These are phyloP conservation scores for Diprion similis DNA, from an alignment of 1,140 invertebrate genomes.

Conservation along the genomic window DNA sequence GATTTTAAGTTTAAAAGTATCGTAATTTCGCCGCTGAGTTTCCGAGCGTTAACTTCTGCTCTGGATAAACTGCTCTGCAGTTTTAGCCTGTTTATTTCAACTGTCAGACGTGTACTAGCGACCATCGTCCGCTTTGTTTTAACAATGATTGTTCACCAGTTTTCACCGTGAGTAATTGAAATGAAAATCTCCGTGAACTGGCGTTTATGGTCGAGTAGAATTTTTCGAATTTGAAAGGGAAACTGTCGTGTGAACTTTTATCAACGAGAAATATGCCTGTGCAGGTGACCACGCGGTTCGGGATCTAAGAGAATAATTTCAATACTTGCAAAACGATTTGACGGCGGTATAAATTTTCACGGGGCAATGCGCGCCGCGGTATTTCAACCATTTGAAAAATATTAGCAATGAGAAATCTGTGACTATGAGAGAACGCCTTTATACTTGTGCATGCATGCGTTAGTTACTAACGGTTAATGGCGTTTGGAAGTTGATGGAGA, in stretches of 20 bases:
- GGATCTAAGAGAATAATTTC: background rate
- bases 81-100: conserved; percentile 9
- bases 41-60: conserved; percentile 13
- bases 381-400: too few species aligned
- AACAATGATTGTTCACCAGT: conserved; percentile 50
- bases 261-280: background rate
- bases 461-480: too few species aligned
- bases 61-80: conserved; percentile 2
- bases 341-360: too few species aligned
- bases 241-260: background rate
- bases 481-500: too few species aligned
- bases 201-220: background rate
- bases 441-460: too few species aligned
- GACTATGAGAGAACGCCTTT: too few species aligned
- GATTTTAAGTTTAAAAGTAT: background rate
- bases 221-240: conserved; percentile 9
- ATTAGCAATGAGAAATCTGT: too few species aligned
- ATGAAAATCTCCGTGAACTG: background rate
- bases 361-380: too few species aligned
- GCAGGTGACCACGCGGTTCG: background rate
- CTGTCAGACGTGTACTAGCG: conserved; percentile 24
- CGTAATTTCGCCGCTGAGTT: conserved; percentile 17
- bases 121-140: conserved; percentile 24
- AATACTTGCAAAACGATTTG: too few species aligned
- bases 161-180: conserved; percentile 52